phyloP scores from a whole-genome alignment of 1,140 invertebrate species.

The Cotesia chilonis region DNA sequence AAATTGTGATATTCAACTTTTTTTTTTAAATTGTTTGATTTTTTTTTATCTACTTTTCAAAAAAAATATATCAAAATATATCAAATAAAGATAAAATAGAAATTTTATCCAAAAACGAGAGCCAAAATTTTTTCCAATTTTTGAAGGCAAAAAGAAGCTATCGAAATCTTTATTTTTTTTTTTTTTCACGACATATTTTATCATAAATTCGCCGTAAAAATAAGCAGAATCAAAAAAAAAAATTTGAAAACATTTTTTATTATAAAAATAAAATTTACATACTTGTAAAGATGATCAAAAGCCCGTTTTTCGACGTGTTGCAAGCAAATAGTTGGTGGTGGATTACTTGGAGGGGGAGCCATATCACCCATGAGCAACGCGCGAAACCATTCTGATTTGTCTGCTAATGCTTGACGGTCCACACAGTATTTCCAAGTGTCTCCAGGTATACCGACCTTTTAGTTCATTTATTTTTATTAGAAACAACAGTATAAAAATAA shows the following conservation, averaged over 20 bases:
- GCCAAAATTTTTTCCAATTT: too few species aligned
- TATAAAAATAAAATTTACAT: neutral
- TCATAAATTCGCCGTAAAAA: too few species aligned
- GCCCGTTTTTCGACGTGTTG: slow-evolving; percentile 74
- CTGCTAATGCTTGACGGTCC: slow-evolving; percentile 51
- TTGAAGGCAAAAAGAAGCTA: too few species aligned
- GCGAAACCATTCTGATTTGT: slow-evolving; percentile 64
- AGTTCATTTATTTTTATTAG: neutral
- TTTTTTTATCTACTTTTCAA: too few species aligned
- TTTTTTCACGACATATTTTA: too few species aligned
- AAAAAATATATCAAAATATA: too few species aligned
- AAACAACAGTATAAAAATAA: slow-evolving; percentile 1
- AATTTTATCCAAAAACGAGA: too few species aligned
- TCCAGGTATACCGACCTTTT: slow-evolving; percentile 55
- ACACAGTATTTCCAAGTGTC: slow-evolving; percentile 59
- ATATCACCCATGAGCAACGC: slow-evolving; percentile 69
- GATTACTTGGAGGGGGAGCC: slow-evolving; percentile 56
- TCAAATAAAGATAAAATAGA: too few species aligned
- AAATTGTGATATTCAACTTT: too few species aligned
- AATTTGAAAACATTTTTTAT: neutral
- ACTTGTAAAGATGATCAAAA: slow-evolving; percentile 75
- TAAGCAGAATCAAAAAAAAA: too few species aligned
- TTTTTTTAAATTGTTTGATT: too few species aligned
- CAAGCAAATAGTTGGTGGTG: slow-evolving; percentile 57
- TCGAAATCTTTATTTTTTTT: too few species aligned